Evolutionary conservation across 1,140 invertebrate species (phyloP), one percentile per base, ranked within the genome.

Genomic region (Papilio aristodemus): DNA sequence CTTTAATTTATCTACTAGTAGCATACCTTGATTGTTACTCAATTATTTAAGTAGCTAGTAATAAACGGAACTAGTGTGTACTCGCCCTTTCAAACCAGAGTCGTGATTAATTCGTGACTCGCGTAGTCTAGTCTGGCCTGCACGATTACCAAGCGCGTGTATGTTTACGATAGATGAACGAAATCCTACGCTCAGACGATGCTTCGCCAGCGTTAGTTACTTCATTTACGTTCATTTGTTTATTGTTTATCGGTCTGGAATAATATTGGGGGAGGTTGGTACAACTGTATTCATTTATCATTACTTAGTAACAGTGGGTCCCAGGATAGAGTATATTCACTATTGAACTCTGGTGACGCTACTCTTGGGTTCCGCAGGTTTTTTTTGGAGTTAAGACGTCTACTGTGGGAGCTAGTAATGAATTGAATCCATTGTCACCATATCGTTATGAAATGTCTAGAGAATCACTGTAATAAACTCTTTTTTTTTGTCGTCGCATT

Each of bases 191-290:
- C 27, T 5, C 57, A 58, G 57, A 36, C 27, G 27, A n/a, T n/a
- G n/a, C 10, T 32, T 19, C 22, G 19, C 19, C 46, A 25, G 19
- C 19, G 8, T 46, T 46, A 14, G 43, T 46, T 54, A 19, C 17
- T 50, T 50, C 19, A 50, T 50, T 50, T 50, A 50, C 46, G 46
- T 50, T 50, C 46, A 50, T 50, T 50, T 50, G 46, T 50, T 50
- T 50, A 50, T 22, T 19, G 43, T 5, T 50, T 4, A 8, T 17
- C 43, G n/a, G n/a, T n/a, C n/a, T n/a, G n/a, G n/a, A n/a, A n/a
- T n/a, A 50, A 22, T 50, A 13, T 39, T 39, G 4, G 46, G 17
- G 46, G 17, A 19, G 17, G 17, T 50, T 50, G 19, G 22, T 19
- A 50, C 19, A 50, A 22, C 9, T 50, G 46, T 50, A 10, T 17